Conservation (phyloP, 2,113 vertebrate genomes). For the Ploceus nigricollis region DNA sequence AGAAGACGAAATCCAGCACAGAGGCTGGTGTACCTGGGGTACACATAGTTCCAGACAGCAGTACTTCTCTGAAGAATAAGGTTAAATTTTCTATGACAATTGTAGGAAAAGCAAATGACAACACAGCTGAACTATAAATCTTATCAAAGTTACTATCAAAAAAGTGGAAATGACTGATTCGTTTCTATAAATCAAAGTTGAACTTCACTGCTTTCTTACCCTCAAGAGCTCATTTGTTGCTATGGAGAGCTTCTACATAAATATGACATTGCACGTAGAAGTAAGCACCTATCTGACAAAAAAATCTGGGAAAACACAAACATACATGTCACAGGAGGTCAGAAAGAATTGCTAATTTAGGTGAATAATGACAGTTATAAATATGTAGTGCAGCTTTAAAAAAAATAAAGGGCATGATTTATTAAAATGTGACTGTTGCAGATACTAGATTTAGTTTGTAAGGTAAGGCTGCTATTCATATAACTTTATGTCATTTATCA, state of each 20-base stretch:
- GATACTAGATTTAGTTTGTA: neutral
- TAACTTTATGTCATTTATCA: neutral
- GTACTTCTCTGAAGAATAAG: neutral
- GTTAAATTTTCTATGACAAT: neutral
- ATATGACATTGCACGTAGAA: neutral
- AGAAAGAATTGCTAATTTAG: neutral
- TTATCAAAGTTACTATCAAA: neutral
- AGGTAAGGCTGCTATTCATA: neutral
- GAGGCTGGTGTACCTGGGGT: neutral
- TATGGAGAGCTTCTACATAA: slow-evolving; percentile 31
- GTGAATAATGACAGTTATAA: slow-evolving; percentile 16
- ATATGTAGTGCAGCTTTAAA: neutral
- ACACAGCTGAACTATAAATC: neutral
- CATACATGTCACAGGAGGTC: neutral
- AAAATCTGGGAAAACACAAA: neutral
- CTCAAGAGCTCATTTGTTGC: slow-evolving; percentile 25
- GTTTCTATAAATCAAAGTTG: slow-evolving; percentile 11
- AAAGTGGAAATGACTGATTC: neutral
- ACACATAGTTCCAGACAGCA: neutral
- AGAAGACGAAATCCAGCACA: neutral
- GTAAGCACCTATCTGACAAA: neutral
- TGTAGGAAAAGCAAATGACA: neutral
- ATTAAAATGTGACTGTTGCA: neutral
- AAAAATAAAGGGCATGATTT: neutral
- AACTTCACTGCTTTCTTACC: neutral